Base-by-base conservation (phyloP, 2,113 vertebrate species). In the Panthera leo region DNA sequence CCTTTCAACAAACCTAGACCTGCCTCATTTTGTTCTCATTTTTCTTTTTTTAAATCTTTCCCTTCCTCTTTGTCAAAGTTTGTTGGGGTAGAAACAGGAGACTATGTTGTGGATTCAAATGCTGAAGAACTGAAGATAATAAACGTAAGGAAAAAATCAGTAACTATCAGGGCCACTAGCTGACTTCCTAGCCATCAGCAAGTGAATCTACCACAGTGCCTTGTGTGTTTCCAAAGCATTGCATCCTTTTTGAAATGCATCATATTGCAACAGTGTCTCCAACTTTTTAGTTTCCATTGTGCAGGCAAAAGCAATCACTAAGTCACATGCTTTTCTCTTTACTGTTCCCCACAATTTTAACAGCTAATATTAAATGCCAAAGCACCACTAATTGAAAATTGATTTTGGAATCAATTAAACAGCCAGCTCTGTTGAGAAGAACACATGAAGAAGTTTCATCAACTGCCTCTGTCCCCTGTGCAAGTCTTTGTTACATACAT, bases 331-430 rank as follows among this genome's bases (percentile, higher is more conserved):
- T 98, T 98, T 92, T 96, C 75, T 96, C 85, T 96, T 97, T 91
- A 97, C 67, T 23, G 15, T 98, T 97, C 91, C 92, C 98, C 96
- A 98, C 83, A 91, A 96, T 97, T 98, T 98, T 92, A 98, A 80
- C 87, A 97, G 89, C 76, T 98, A 97, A 97, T 97, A 98, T 70
- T 85, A 98, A 96, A 96, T 98, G 76, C 93, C 80, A 98, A 98
- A 98, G 92, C 94, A 97, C 84, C 65, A 95, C 95, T 98, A 98
- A 98, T 98, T 98, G 97, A 98, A 99, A 99, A 99, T 98, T 98
- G 98, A 98, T 98, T 98, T 98, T 95, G 65, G 78, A 98, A 98
- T 97, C 98, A 98, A 98, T 98, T 98, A 98, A 98, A 97, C 19
- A 65, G 76, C 70, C 45, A 86, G 70, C 51, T 96, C 89, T 85